Evolutionary conservation across 2,797 vertebrate genomes (phyloP), one percentile per base, ranked within the genome.

Genomic region (Bufotes viridis): DNA sequence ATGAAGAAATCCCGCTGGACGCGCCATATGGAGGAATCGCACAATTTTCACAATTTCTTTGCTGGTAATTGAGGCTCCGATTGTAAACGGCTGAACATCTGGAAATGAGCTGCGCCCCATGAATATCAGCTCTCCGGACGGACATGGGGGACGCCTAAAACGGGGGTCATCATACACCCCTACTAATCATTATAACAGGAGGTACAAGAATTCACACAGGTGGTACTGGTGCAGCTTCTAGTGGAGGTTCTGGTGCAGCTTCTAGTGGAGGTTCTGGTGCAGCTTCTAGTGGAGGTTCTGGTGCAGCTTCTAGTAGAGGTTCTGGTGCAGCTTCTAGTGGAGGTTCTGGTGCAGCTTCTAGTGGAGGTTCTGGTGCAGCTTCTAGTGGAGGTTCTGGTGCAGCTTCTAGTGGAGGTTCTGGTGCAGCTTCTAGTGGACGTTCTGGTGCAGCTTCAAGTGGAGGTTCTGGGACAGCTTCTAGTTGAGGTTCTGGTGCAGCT

Each of bases 1-100:
- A 65, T 85, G 83, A 84, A 65, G 22, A 85, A 84, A 85, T 85
- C 72, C 84, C 84, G 15, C 70, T 63, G 34, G 72, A 60, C 49
- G 5, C 42, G 24, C 74, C 75, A 78, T 78, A 51, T 86, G 75
- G 75, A 86, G 51, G 63, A 86, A 69, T 60, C 75, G 24, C 61
- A 61, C 83, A 76, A 85, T 86, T 22, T 63, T 10, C 60, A n/a
- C 76, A 29, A 29, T 67, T 78, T 85, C 76, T 84, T 20, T 8
- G 29, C 53, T 7, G 63, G 76, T 86, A 86, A 86, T 78, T 86
- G 84, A 24, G 75, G 60, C 74, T 86, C 74, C 53, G 60, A 86
- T 69, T 67, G 51, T 78, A 63, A 86, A 78, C 7, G 22, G 55
- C 78, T 42, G 24, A 78, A 86, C 84, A 86, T 86, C 84, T 86